Evolutionary conservation across 30 jellyfish, hydroid and myxozoan species (phyloP), one percentile per base, ranked within the genome.

Genomic region (Thelohanellus kitauei): DNA sequence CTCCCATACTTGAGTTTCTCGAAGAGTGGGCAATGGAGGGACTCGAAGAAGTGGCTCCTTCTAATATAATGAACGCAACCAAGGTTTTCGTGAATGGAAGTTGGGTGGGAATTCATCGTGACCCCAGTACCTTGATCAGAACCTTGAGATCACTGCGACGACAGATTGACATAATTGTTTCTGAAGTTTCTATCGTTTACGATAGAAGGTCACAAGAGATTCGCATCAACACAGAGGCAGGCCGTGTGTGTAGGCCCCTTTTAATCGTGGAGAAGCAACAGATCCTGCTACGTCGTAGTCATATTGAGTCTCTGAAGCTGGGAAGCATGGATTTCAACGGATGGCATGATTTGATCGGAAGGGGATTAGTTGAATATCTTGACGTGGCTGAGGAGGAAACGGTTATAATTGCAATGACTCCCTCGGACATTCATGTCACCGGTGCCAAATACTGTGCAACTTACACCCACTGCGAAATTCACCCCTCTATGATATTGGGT

Each of bases 21-120:
- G 99, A 82, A 49, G 99, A 82, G 46, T 82, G 99, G 99, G 71
- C 99, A 6, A 82, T 82, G 99, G 99, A 82, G 44, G 66, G 66
- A 40, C 31, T 82, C 32, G 99, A 82, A 41, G 99, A 82, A 41
- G 67, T 82, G 51, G 59, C 84, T 33, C 85, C 99, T 3, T 82
- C 99, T 0, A 84, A 85, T 16, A 82, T 82, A 41, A 38, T 4
- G 43, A 75, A 86, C 49, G 83, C 97, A n/a, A 67, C 97, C 14
- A 78, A 78, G 30, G 64, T 78, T 19, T 78, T 78, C 54, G 97
- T 78, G 17, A 78, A 78, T 49, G 97, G 97, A 2, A 62, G 97
- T 32, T 78, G 97, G 97, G 88, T 78, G 27, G 97, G 97, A 3
- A 78, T 78, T 16, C 97, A 78, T 54, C 85, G 89, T 14, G 97